These are phyloP conservation scores for Amia ocellicauda DNA, from an alignment of 2,113 vertebrate genomes.

Conservation along the genomic window DNA sequence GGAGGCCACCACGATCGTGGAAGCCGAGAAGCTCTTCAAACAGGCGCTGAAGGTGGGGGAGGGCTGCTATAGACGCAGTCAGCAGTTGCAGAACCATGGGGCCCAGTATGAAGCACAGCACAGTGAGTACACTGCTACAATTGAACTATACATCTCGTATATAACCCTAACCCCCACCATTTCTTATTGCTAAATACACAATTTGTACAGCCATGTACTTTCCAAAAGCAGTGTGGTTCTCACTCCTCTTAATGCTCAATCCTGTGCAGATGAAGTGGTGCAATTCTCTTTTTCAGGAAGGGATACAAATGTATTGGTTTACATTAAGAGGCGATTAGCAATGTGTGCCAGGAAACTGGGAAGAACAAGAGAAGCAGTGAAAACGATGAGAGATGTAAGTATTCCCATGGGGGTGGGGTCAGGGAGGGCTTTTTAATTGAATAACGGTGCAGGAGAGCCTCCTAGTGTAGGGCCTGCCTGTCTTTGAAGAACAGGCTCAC, in stretches of 20 bases:
- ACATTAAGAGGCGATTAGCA: constrained; percentile 94
- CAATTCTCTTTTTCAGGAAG: constrained; percentile 71
- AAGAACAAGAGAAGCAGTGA: constrained; percentile 93
- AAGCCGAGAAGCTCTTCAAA: constrained; percentile 94
- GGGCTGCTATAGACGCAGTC: constrained; percentile 89
- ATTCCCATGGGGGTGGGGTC: not conserved
- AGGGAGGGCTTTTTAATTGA: not conserved
- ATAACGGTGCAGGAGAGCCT: too few relatives aligned
- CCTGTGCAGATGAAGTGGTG: not conserved
- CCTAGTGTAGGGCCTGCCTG: too few relatives aligned
- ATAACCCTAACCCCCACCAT: too few relatives aligned
- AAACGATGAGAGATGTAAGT: constrained; percentile 99
- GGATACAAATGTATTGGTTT: constrained; percentile 96
- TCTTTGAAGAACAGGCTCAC: too few relatives aligned
- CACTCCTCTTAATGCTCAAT: too few relatives aligned
- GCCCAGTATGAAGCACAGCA: constrained; percentile 97
- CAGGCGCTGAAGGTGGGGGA: constrained; percentile 94
- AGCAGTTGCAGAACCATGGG: constrained; percentile 91
- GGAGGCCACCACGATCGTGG: constrained; percentile 94
- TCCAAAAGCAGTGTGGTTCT: too few relatives aligned
- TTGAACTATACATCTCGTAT: too few relatives aligned
- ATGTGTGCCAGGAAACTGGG: constrained; percentile 98
- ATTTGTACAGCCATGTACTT: too few relatives aligned
- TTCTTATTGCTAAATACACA: too few relatives aligned
- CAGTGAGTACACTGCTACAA: constrained; percentile 68